Evolutionary conservation across 2,113 vertebrate genomes (phyloP).

Genomic region (Ptyas mucosa): DNA sequence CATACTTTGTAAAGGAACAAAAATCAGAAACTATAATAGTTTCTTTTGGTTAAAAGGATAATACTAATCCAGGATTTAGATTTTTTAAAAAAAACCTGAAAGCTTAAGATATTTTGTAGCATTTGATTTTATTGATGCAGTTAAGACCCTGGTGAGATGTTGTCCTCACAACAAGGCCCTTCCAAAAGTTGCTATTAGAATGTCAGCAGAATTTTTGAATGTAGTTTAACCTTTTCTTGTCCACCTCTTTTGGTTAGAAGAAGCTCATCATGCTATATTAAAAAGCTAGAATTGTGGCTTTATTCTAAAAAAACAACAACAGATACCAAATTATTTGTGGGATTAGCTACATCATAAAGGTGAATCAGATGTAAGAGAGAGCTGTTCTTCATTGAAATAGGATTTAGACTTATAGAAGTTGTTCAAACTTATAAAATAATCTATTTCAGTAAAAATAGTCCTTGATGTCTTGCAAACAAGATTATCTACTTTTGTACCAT

Average conservation of each 20-base stretch:
- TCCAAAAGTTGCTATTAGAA: background rate
- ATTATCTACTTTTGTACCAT: background rate
- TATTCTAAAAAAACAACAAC: background rate
- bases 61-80: background rate
- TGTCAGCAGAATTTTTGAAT: background rate
- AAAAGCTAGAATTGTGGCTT: conserved; percentile 4
- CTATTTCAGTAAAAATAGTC: background rate
- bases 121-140: background rate
- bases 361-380: background rate
- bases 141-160: background rate
- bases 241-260: background rate
- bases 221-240: background rate
- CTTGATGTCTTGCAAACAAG: background rate
- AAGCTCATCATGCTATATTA: conserved; percentile 8
- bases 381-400: background rate
- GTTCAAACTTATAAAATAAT: background rate
- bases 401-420: background rate
- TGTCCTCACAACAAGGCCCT: background rate
- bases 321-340: background rate
- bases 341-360: conserved; percentile 18
- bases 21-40: background rate
- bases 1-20: background rate
- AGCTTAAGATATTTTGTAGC: background rate
- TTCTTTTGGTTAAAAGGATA: background rate
- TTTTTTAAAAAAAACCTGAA: background rate